phyloP scores from a whole-genome alignment of 2,797 vertebrate genomes.

The Poeciliopsis turneri region DNA sequence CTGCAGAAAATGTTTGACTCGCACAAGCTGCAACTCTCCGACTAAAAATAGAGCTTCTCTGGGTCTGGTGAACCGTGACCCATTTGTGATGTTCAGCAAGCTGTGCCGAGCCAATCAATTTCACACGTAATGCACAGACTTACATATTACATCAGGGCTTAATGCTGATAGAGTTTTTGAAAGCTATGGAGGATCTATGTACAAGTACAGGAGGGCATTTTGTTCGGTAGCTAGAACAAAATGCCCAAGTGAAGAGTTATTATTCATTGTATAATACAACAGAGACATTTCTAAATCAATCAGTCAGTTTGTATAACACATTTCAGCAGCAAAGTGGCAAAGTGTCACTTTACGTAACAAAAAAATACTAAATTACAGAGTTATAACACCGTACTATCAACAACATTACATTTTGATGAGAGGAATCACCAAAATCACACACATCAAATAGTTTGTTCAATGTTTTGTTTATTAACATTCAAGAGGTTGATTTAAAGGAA shows the following conservation, averaged over 20 bases:
- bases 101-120: conserved; percentile 39
- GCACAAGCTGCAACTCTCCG: neutral
- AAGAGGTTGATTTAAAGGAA: too few species aligned
- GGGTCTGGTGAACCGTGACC: conserved; percentile 31
- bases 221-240: neutral
- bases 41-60: conserved; percentile 16
- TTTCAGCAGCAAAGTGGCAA: too few species aligned
- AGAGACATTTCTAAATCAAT: neutral
- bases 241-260: conserved; percentile 13
- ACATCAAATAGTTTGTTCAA: too few species aligned
- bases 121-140: conserved; percentile 28
- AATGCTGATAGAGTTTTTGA: conserved; percentile 40
- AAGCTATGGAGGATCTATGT: conserved; percentile 13
- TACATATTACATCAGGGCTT: conserved; percentile 36
- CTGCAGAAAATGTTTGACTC: conserved; percentile 33
- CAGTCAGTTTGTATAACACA: too few species aligned
- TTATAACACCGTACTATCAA: too few species aligned
- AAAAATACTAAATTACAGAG: too few species aligned
- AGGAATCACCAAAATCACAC: too few species aligned
- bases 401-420: too few species aligned
- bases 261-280: conserved; percentile 34
- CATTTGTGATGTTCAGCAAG: conserved; percentile 31
- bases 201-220: neutral
- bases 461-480: too few species aligned
- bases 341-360: too few species aligned